Percentiles rank a stretch among this genome's conserved stretches.
These are phyloP conservation scores for Aurelia sp. DNA, from an alignment of 30 jellyfish, hydroid and myxozoan genomes.

Conservation along the genomic window DNA sequence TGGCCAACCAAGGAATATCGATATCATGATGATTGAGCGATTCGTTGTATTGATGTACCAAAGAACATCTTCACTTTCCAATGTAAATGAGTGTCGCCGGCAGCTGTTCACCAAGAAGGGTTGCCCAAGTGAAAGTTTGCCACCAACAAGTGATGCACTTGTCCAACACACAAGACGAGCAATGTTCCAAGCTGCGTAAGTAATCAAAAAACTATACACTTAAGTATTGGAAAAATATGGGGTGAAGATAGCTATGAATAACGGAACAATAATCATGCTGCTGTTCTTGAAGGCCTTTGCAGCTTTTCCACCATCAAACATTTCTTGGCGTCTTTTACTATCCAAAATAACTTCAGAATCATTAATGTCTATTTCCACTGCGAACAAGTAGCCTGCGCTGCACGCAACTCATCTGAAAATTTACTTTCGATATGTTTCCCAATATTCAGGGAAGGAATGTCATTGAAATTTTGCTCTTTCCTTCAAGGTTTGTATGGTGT, in stretches of 20 bases:
- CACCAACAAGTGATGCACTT: slow-evolving; percentile 31
- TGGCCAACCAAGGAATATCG: neutral
- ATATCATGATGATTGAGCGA: slow-evolving; percentile 16
- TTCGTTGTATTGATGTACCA: slow-evolving; percentile 34
- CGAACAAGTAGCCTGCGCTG: neutral
- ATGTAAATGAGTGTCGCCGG: slow-evolving; percentile 1
- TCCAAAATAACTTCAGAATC: too few species aligned
- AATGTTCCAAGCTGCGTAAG: slow-evolving; percentile 28
- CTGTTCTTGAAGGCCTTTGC: neutral
- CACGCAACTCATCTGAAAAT: neutral
- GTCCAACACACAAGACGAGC: slow-evolving; percentile 37
- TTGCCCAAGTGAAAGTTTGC: slow-evolving; percentile 25
- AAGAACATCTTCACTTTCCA: neutral
- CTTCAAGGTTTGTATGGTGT: slow-evolving; percentile 20
- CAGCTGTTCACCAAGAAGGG: slow-evolving; percentile 39
- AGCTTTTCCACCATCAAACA: neutral
- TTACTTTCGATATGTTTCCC: slow-evolving; percentile 1
- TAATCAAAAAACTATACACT: neutral
- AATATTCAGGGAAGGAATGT: neutral
- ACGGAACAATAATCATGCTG: neutral
- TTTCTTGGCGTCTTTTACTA: neutral
- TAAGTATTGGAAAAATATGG: neutral
- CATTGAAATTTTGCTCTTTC: neutral
- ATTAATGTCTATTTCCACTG: too few species aligned
- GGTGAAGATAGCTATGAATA: neutral